Conservation (phyloP, 2,797 vertebrate genomes). For the Macropodus opercularis region DNA sequence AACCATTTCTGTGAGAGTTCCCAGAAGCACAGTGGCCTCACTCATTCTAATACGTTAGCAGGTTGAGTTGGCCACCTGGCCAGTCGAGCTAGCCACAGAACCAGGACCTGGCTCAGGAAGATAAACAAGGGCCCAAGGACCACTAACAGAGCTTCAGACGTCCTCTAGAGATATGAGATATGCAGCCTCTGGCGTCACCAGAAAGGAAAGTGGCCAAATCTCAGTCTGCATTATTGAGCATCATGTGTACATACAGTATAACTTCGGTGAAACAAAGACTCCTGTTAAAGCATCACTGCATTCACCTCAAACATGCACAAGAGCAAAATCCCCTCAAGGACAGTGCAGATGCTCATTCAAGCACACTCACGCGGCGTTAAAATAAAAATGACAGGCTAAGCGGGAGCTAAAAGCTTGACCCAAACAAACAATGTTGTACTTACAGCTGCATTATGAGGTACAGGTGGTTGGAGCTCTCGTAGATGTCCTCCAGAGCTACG, state of each 20-base stretch:
- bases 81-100: too few species aligned
- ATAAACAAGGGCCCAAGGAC: too few species aligned
- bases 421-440: conserved; percentile 77
- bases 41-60: too few species aligned
- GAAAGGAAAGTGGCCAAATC: too few species aligned
- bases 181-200: too few species aligned
- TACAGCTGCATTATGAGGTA: conserved; percentile 99
- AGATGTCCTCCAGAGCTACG: conserved; percentile 98
- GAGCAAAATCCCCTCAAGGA: conserved; percentile 23
- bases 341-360: conserved; percentile 22
- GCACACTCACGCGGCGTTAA: conserved; percentile 21
- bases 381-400: conserved; percentile 32
- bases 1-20: too few species aligned
- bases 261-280: neutral
- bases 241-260: too few species aligned
- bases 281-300: conserved; percentile 3
- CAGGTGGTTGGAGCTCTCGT: conserved; percentile 96
- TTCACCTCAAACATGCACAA: conserved; percentile 2
- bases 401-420: conserved; percentile 27
- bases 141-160: too few species aligned
- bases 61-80: too few species aligned
- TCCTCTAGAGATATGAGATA: too few species aligned
- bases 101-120: too few species aligned
- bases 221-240: neutral
- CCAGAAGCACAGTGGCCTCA: too few species aligned